Evolutionary conservation across 2,797 vertebrate species (phyloP), one percentile per base, ranked within the genome.

Genomic region (Lerista edwardsae): DNA sequence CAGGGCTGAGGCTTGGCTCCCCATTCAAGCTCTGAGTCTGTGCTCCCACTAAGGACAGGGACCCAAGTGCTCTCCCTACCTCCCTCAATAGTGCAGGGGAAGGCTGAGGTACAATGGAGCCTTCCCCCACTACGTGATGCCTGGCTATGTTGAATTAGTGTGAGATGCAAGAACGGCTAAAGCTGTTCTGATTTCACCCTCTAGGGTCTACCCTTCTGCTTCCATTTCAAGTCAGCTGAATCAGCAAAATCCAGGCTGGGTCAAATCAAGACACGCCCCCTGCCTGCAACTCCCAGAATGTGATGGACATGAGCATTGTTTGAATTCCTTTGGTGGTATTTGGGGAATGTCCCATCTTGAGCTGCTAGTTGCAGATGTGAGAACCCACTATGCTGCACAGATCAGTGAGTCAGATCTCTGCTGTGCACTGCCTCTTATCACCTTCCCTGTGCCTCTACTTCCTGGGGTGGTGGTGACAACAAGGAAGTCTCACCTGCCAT

Each of bases 221-320:
- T 67, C 71, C 69, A 75, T 59, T 17, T 29, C 1, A 69, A 1
- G 1, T 0, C 0, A 89, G 87, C 86, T 91, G 83, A 91, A 86
- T 85, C 85, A 87, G 86, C 88, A 71, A 69, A 83, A 4, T 74
- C 25, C 0, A 23, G 0, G 34, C 0, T 0, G 74, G 55, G 79
- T 75, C 82, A 39, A 0, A 31, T 36, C 14, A 10, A 57, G 68
- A 12, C n/a, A 31, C 5, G 9, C 79, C 81, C 80, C 78, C 79
- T n/a, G 1, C 71, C 27, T 39, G 75, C 69, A 27, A 0, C 47
- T 10, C 71, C 76, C 80, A 12, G 21, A 76, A 69, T 80, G 82
- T 51, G 77, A 41, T 47, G 67, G 82, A 64, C 68, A 8, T 17
- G 6, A 76, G 73, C 73, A 41, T 76, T 83, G 72, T 5, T 84